Evolutionary conservation across 2,113 vertebrate species (phyloP), one percentile per base, ranked within the genome.

Genomic region (Lichenostomus cassidix): DNA sequence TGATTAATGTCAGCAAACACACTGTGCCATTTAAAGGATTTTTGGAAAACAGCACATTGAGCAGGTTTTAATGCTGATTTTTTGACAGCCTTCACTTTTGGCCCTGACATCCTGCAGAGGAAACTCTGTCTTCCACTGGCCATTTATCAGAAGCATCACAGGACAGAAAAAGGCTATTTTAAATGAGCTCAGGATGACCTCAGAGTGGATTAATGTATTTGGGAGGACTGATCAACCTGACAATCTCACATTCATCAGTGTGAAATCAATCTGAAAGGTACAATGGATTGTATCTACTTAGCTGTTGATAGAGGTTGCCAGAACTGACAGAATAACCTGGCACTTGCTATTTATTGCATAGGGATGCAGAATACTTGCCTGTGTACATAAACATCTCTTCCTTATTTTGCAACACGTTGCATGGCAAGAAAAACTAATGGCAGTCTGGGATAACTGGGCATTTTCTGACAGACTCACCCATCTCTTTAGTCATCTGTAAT

Each of bases 151-250:
- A 42, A 62, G 87, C 27, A 94, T 60, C 62, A 15, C 62, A 85
- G 91, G 84, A 58, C 70, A 77, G 89, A 62, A 67, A 31, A 60
- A 83, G 92, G 92, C n/a, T 58, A 11, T 89, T 97, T 92, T 70
- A 94, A 96, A 96, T 91, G 91, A 95, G 96, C 64, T 63, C 62
- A 44, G 77, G 90, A 68, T 89, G 95, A 92, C 94, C 96, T 92
- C 84, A 85, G 94, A 58, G 75, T 68, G 87, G 95, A 96, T 96
- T 74, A 94, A 96, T 89, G 50, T 79, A 15, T 94, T 63, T 92
- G 92, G 71, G 94, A 94, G 88, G 74, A 18, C 74, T 89, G 89
- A 80, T 78, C 89, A 47, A 67, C 35, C 55, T 92, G 95, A 89
- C 96, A 95, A 37, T 63, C 92, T 83, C 50, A 0, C 91, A 92